Evolutionary conservation across 1,140 invertebrate species (phyloP).

Genomic region (Solen grandis): DNA sequence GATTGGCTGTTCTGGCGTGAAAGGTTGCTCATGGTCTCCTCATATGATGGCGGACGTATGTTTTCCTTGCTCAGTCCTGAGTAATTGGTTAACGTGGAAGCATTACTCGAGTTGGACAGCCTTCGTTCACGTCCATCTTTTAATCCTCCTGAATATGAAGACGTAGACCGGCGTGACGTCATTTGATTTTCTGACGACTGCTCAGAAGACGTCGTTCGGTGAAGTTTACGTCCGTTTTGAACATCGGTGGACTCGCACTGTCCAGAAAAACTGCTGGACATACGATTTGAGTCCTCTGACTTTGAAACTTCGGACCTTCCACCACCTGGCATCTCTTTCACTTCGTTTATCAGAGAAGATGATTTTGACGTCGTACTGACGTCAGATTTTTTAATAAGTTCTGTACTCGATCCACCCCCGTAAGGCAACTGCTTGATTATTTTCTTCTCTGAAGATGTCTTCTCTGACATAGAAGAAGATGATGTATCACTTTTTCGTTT

Average conservation of each 20-base stretch:
- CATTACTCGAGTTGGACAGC: conserved; percentile 21
- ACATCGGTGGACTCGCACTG: conserved; percentile 32
- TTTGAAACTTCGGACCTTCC: neutral
- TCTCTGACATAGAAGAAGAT: conserved; percentile 7
- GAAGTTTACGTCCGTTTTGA: conserved; percentile 15
- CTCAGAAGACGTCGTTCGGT: conserved; percentile 23
- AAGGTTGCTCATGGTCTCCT: conserved; percentile 43
- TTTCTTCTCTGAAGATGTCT: neutral
- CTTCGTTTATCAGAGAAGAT: neutral
- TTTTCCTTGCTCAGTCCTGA: conserved; percentile 17
- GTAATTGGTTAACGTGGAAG: conserved; percentile 3
- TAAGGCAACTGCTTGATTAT: neutral
- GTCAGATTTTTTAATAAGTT: conserved; percentile 38
- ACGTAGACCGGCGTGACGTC: conserved; percentile 17
- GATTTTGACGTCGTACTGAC: conserved; percentile 1
- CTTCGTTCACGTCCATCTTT: neutral
- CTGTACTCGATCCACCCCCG: neutral
- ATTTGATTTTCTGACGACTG: conserved; percentile 33
- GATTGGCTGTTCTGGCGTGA: conserved; percentile 7
- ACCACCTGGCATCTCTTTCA: neutral
- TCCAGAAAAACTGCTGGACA: conserved; percentile 40
- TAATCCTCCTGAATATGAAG: neutral
- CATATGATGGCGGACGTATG: conserved; percentile 30
- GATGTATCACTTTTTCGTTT: conserved; percentile 3
- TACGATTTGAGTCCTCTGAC: conserved; percentile 20